A percentile compares a stretch with the other conserved stretches of the same genome.
Evolutionary conservation across 2,888 invertebrate genomes (phyloP).

Genomic region (Leptarthrus brevirostris): DNA sequence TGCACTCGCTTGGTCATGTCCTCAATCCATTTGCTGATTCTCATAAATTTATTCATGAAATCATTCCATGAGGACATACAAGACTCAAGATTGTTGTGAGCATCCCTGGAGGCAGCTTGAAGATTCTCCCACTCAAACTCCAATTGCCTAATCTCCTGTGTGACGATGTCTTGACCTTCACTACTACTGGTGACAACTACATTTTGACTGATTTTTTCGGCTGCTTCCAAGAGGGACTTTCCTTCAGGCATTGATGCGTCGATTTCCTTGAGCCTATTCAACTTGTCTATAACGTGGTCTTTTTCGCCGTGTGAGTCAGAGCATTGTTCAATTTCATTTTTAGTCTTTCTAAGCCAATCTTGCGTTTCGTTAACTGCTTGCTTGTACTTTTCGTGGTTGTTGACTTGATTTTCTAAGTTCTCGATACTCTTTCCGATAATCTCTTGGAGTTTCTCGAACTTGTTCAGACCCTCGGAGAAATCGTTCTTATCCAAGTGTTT

Average conservation of each 20-base stretch:
- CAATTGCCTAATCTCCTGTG: constrained; percentile 83
- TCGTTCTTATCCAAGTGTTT: constrained; percentile 74
- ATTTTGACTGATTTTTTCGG: constrained; percentile 78
- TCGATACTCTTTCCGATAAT: constrained; percentile 75
- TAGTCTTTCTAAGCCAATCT: constrained; percentile 85
- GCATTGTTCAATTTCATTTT: constrained; percentile 85
- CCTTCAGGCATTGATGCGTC: constrained; percentile 77
- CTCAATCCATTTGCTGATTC: constrained; percentile 81
- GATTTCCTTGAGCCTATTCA: constrained; percentile 79
- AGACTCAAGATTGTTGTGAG: constrained; percentile 78
- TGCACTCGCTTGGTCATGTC: constrained; percentile 76
- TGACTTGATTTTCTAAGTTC: constrained; percentile 84
- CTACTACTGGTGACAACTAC: constrained; percentile 82
- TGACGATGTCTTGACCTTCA: constrained; percentile 85
- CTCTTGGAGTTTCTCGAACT: constrained; percentile 77
- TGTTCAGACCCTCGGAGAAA: constrained; percentile 77
- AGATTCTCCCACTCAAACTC: constrained; percentile 86
- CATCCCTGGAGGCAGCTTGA: constrained; percentile 80
- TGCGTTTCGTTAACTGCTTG: constrained; percentile 83
- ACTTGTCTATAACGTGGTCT: constrained; percentile 79
- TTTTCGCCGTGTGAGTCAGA: constrained; percentile 91
- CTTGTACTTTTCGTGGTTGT: constrained; percentile 88
- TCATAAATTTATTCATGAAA: constrained; percentile 78
- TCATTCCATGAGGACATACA: constrained; percentile 86
- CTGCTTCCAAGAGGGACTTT: constrained; percentile 78